Evolutionary conservation across 2,113 vertebrate species (phyloP), one percentile per base, ranked within the genome.

Genomic region (Chrysemys picta): DNA sequence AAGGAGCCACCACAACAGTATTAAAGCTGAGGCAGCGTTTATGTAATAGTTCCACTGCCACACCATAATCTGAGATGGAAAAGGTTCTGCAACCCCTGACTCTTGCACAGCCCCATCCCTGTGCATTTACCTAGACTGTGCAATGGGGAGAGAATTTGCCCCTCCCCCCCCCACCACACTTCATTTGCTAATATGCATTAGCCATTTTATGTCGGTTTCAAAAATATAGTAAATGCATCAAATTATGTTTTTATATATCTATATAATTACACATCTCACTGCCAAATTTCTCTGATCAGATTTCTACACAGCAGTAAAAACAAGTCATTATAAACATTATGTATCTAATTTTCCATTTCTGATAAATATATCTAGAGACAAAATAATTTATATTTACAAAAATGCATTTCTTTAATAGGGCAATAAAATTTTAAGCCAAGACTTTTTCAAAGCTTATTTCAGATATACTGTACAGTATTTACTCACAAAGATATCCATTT

Each of bases 191-290:
- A 57, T 35, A 42, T 88, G 86, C 50, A 78, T 83, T 35, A 85
- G 49, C 57, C 7, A 87, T 92, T 94, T 94, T 72, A 90, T 62
- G 53, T 31, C 38, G 13, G 80, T 84, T 86, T 96, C 83, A 93
- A 94, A 82, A 10, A 57, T 69, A 25, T 47, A 80, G 29, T 88
- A 95, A 93, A 49, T 25, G 19, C 62, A 62, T 93, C 16, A 82
- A 92, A 96, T 62, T 89, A 86, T 45, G 80, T 56, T 78, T 90
- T 25, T 27, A 52, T 52, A 52, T 52, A 17, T 52, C 17, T 31
- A n/a, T 80, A 88, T 11, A 82, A 94, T 94, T 42, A 0, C 8
- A 91, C 81, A 24, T 47, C 85, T 84, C 92, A 88, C 86, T 29
- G 57, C 25, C 94, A 80, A 16, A 84, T 88, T 93, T 92, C 45